Evolutionary conservation across 2,888 invertebrate genomes (phyloP).

Genomic region (Idaea straminata): DNA sequence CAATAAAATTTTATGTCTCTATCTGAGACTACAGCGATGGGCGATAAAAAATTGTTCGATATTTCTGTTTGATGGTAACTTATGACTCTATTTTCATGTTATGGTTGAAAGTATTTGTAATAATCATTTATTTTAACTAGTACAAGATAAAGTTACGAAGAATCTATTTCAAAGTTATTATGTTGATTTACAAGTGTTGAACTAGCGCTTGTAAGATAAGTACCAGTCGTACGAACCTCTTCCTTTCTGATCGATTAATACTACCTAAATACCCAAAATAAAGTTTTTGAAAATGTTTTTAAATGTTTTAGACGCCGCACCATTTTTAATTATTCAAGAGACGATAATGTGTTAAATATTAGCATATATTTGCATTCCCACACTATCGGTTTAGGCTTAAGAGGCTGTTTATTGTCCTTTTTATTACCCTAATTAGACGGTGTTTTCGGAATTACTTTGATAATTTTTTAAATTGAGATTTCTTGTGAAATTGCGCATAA

Average conservation of each 20-base stretch:
- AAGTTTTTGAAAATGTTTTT: background rate
- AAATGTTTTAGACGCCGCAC: conserved; percentile 4
- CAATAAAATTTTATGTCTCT: conserved; percentile 60
- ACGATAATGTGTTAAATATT: conserved; percentile 11
- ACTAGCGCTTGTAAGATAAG: background rate
- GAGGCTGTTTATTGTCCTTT: background rate
- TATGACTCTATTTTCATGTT: background rate
- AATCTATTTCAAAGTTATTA: background rate
- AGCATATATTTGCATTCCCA: conserved; percentile 10
- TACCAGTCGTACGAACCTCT: background rate
- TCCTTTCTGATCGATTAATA: background rate
- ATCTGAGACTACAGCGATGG: conserved; percentile 22
- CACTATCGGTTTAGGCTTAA: conserved; percentile 9
- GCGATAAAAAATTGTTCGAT: background rate
- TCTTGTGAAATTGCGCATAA: background rate
- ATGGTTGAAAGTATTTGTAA: background rate
- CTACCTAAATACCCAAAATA: background rate
- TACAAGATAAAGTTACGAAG: background rate
- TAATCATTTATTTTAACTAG: conserved; percentile 1
- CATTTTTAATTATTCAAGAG: conserved; percentile 12
- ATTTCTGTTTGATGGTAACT: background rate
- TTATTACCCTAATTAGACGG: background rate
- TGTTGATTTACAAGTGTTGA: background rate
- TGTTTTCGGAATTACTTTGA: background rate
- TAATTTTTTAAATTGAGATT: conserved; percentile 1